Percentiles rank a stretch among this genome's conserved stretches.
These are phyloP conservation scores for Andrena chrysosceles DNA, from an alignment of 2,888 invertebrate genomes.

Conservation along the genomic window DNA sequence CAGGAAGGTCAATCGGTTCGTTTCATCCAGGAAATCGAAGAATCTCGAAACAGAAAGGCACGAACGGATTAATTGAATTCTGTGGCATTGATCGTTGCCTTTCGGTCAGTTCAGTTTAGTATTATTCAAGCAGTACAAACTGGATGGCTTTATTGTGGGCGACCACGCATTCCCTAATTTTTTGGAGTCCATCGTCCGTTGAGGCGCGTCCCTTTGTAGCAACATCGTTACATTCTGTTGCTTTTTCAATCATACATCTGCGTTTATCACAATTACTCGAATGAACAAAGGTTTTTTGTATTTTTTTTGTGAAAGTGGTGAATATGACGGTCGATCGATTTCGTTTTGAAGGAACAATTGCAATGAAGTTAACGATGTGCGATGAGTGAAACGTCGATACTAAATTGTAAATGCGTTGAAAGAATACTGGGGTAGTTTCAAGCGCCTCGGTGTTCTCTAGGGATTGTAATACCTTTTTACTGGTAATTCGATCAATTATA, in stretches of 20 bases:
- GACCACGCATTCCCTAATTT: slow-evolving; percentile 6
- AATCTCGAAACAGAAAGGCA: slow-evolving; percentile 15
- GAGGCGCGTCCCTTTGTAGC: too few species aligned
- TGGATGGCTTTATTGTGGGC: slow-evolving; percentile 27
- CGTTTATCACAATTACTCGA: background rate
- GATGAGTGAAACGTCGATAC: too few species aligned
- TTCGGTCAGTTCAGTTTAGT: background rate
- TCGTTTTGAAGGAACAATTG: too few species aligned
- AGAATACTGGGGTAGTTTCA: too few species aligned
- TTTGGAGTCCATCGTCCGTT: background rate
- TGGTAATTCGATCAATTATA: too few species aligned
- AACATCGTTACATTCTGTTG: background rate
- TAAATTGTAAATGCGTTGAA: too few species aligned
- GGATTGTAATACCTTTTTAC: too few species aligned
- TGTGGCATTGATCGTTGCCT: background rate
- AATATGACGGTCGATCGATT: background rate
- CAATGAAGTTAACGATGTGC: too few species aligned
- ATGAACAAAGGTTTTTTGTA: background rate
- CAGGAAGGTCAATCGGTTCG: slow-evolving; percentile 9
- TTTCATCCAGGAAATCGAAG: slow-evolving; percentile 2
- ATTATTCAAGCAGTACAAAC: slow-evolving; percentile 24
- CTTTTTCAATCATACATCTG: background rate
- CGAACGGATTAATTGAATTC: background rate
- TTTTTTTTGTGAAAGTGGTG: background rate
- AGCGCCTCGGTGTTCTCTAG: too few species aligned